Evolutionary conservation across 1,140 invertebrate species (phyloP), one percentile per base, ranked within the genome.

Genomic region (Delia radicum): DNA sequence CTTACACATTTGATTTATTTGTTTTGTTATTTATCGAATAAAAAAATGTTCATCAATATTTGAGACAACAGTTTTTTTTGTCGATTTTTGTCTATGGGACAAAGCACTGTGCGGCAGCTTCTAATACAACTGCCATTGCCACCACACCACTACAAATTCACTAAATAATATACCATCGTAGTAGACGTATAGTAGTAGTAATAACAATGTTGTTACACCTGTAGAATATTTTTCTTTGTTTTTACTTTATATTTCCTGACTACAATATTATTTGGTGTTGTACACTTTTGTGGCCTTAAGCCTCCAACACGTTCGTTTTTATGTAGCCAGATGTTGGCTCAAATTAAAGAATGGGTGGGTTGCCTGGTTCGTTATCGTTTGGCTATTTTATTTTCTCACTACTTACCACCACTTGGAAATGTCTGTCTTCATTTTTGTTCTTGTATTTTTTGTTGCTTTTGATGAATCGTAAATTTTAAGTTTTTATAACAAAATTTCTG

Each of bases 401-500:
- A n/a, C n/a, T n/a, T n/a, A n/a, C n/a, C n/a, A n/a, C n/a, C n/a
- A n/a, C n/a, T n/a, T 55, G 48, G 1, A n/a, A 6, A 10, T 37
- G 18, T 55, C 48, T 55, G 2, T 21, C 7, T 55, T 55, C 10
- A 0, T 21, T 6, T 55, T 12, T 0, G 42, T 48, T 12, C 10
- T 12, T 48, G 42, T n/a, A 21, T 21, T 55, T 21, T 21, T 55
- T 42, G 18, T 15, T 55, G 15, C 24, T 55, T 55, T 27, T 74
- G n/a, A 74, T 61, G 61, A 82, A 83, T 81, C 81, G 81, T 83
- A 83, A 83, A 83, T 81, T 83, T 80, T 83, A 81, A 82, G 81
- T 81, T 83, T 83, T 83, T 83, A 83, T 83, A 83, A 83, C 80
- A 83, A 83, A 83, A 83, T 83, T 83, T 83, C 81, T 83, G 81